Evolutionary conservation across 2,113 vertebrate species (phyloP).

Genomic region (Megatriorchis doriae): DNA sequence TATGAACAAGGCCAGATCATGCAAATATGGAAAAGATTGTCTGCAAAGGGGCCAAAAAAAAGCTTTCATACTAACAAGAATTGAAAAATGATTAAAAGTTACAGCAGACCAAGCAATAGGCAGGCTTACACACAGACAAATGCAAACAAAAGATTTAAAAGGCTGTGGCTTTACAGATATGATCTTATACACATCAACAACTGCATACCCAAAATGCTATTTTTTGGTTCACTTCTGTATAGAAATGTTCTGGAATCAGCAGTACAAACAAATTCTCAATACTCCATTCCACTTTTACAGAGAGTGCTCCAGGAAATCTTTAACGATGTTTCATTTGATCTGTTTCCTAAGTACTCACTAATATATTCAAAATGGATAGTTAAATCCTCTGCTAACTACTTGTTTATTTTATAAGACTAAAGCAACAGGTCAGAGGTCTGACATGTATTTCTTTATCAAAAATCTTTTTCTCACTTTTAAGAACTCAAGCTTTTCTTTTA

Average conservation of each 20-base stretch:
- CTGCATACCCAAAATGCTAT: not conserved
- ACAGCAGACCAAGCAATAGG: not conserved
- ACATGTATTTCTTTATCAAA: not conserved
- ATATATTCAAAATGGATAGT: not conserved
- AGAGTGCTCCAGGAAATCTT: not conserved
- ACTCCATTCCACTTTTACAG: not conserved
- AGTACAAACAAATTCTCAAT: not conserved
- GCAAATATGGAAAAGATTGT: not conserved
- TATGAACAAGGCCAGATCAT: not conserved
- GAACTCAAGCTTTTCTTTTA: not conserved
- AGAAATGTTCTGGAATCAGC: not conserved
- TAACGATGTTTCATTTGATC: not conserved
- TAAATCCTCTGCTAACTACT: not conserved
- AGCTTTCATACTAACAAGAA: not conserved
- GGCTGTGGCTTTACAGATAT: not conserved
- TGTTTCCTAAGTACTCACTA: not conserved
- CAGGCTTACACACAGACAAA: not conserved
- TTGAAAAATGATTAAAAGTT: not conserved
- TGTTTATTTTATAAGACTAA: not conserved
- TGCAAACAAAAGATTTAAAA: not conserved
- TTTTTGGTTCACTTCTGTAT: not conserved
- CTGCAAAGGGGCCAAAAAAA: not conserved
- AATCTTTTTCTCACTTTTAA: not conserved
- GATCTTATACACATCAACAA: not conserved
- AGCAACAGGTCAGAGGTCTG: not conserved